Conservation (phyloP, 2,797 vertebrate genomes). For the Spinibarbus caldwelli region DNA sequence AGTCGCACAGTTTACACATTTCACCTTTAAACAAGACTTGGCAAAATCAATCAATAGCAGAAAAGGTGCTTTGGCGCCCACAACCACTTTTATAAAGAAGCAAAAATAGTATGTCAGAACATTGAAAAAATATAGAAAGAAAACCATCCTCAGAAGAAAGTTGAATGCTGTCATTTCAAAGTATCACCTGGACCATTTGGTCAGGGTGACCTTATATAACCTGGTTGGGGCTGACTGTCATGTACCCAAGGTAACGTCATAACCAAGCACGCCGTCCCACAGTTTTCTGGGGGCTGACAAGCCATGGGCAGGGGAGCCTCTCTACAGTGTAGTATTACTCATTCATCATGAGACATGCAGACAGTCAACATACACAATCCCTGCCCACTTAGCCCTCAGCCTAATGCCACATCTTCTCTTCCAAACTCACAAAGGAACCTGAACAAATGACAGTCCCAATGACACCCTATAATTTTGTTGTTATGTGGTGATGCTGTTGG, state of each 20-base stretch:
- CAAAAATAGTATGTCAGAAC: conserved; percentile 59
- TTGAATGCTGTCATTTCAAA: neutral
- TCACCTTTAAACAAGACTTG: conserved; percentile 75
- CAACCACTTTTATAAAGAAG: conserved; percentile 69
- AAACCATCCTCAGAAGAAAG: conserved; percentile 67
- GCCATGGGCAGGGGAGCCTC: conserved; percentile 89
- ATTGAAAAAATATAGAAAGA: conserved; percentile 64
- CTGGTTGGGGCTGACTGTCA: conserved; percentile 99
- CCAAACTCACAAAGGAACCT: conserved; percentile 26
- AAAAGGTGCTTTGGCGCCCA: conserved; percentile 69
- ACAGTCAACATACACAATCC: conserved; percentile 61
- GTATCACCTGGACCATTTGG: conserved; percentile 72
- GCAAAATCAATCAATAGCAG: conserved; percentile 62
- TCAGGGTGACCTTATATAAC: conserved; percentile 76
- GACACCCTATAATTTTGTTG: neutral
- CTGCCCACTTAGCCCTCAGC: conserved; percentile 54
- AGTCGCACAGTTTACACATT: neutral
- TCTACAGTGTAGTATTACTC: conserved; percentile 87
- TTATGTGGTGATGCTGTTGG: neutral
- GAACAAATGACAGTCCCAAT: conserved; percentile 3
- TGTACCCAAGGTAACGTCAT: conserved; percentile 99
- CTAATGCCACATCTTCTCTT: conserved; percentile 76
- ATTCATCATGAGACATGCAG: conserved; percentile 65
- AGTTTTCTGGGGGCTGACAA: conserved; percentile 92
- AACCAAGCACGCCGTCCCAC: conserved; percentile 96